Evolutionary conservation across 2,113 vertebrate species (phyloP), one percentile per base, ranked within the genome.

Genomic region (Leptodactylus fuscus): DNA sequence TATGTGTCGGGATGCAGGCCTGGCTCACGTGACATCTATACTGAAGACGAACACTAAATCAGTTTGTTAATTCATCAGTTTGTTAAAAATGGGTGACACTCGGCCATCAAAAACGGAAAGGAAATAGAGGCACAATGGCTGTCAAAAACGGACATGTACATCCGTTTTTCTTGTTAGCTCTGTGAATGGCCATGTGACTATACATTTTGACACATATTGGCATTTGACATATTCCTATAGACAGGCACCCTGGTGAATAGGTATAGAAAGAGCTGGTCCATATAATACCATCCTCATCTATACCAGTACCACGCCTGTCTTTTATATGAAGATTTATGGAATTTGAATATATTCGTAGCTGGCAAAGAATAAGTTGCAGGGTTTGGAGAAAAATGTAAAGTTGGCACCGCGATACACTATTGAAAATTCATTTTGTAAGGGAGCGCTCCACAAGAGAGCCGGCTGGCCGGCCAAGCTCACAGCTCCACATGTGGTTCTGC

Each of bases 401-500:
- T 32, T 69, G 81, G 36, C 83, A 41, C 48, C 3, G 44, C 4
- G 18, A 38, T 78, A 34, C 10, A 38, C 44, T 10, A 20, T 38
- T 16, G 62, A 67, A 34, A 46, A 69, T 77, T 34, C 18, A 36
- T 84, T 20, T 38, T 27, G 41, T 46, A 70, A 46, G 60, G 27
- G 29, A 78, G 38, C 44, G 60, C 60, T 65, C 46, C 60, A 51
- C 32, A n/a, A 79, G 46, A 79, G 65, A 70, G 81, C 49, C 22
- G 70, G 32, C 36, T 75, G 11, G 13, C 32, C 36, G 16, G 60
- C 24, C 48, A 41, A 53, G 75, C 60, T 80, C 46, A 49, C 58
- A 29, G 44, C 20, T 67, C 44, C n/a, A 36, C 83, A 85, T 85
- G 83, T 85, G 83, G 74, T 78, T 85, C 60, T 85, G 60, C 49